phyloP scores from a whole-genome alignment of 2,113 vertebrate species.

The Protomyctophum bolini region DNA sequence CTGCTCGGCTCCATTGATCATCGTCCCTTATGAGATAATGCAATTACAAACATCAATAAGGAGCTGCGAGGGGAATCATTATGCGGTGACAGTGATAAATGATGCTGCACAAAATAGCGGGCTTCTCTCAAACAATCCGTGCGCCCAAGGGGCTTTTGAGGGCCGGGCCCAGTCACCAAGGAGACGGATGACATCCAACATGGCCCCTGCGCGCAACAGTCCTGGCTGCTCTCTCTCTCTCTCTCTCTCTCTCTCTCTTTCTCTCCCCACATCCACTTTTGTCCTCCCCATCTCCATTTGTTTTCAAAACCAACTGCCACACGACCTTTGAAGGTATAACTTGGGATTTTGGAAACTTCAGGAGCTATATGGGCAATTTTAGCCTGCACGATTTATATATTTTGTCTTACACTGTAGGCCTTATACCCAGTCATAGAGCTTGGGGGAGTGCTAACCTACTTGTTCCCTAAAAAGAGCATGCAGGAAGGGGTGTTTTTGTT shows the following conservation, averaged over 20 bases:
- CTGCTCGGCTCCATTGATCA: conserved; percentile 94
- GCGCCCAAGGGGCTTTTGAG: conserved; percentile 91
- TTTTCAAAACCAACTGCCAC: conserved; percentile 85
- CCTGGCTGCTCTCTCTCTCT: conserved; percentile 73
- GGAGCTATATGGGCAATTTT: neutral
- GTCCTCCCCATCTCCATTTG: conserved; percentile 17
- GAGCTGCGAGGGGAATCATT: conserved; percentile 99
- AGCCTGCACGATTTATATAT: neutral
- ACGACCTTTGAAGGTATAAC: conserved; percentile 51
- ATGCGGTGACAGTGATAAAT: conserved; percentile 99
- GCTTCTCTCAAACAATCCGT: conserved; percentile 88
- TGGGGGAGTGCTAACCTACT: too few species aligned
- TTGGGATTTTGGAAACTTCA: conserved; percentile 34
- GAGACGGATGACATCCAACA: conserved; percentile 99
- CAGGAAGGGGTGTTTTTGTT: neutral
- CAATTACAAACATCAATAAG: conserved; percentile 99
- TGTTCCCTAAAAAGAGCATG: neutral
- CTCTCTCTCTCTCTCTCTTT: conserved; percentile 32
- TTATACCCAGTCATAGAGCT: too few species aligned
- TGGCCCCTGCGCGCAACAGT: conserved; percentile 86
- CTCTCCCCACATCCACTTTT: conserved; percentile 72
- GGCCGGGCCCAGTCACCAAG: conserved; percentile 93
- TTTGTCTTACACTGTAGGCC: neutral
- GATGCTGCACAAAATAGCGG: conserved; percentile 94
- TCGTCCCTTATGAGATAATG: conserved; percentile 97